Evolutionary conservation across 2,888 invertebrate genomes (phyloP), one percentile per base, ranked within the genome.

Genomic region (Galerucella nymphaeae): DNA sequence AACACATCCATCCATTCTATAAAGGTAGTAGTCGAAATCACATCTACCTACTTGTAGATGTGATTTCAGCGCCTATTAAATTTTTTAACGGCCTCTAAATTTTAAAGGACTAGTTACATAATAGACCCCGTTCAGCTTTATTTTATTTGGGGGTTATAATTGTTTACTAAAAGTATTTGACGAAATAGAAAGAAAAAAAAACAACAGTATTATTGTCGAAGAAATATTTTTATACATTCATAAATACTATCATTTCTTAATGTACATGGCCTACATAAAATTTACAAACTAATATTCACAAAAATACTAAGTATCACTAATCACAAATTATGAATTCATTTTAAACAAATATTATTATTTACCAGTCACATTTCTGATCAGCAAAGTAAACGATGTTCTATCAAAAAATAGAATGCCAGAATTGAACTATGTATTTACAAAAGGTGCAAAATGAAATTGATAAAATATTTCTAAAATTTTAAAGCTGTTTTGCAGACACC

Each of bases 241-340:
- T 69, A 69, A 69, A 69, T 69, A 69, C 53, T 53, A 53, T n/a
- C 50, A 69, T 69, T 62, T 77, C 75, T 76, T 71, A 76, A 77
- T 76, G 73, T 78, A 77, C 76, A 75, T 77, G 74, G 75, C 73
- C 74, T 77, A 76, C 53, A 71, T 77, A 79, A 76, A 74, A 79
- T 76, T 76, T 77, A 77, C 76, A 79, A 75, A 78, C 79, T 80
- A 79, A 77, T 76, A 75, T 78, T 78, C 79, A 79, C 78, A 77
- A 70, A 71, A 80, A 80, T 80, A 80, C 80, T 80, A 71, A 67
- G 63, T 71, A 69, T 74, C 67, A 63, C 75, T 72, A 70, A 69
- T 69, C 63, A 69, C 61, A 69, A 69, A 62, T n/a, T 42, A 62
- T 62, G 20, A 69, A 62, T 62, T 61, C 30, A 38, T 62, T 62